These are phyloP conservation scores for Tuberolachnus salignus DNA, from an alignment of 2,888 invertebrate genomes.

Conservation along the genomic window DNA sequence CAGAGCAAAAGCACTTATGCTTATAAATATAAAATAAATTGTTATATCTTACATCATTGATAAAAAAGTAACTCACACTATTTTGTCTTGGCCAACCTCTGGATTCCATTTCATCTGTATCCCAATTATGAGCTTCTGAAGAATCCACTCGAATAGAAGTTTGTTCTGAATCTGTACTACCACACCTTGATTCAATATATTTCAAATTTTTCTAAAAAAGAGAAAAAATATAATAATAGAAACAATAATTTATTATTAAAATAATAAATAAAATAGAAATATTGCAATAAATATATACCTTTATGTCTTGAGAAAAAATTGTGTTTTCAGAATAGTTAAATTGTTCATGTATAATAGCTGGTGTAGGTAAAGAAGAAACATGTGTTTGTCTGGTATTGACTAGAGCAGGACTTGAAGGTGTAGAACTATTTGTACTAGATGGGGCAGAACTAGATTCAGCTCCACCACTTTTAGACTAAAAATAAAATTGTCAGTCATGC, in stretches of 20 bases:
- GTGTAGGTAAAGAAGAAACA: conserved; percentile 51
- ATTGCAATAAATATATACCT: conserved; percentile 16
- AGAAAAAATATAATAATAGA: conserved; percentile 58
- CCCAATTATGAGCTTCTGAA: conserved; percentile 79
- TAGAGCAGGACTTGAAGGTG: conserved; percentile 89
- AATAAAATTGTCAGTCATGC: conserved; percentile 3
- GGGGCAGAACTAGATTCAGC: conserved; percentile 91
- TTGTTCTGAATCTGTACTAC: conserved; percentile 83
- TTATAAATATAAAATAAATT: not conserved
- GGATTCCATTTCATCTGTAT: conserved; percentile 65
- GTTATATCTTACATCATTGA: not conserved
- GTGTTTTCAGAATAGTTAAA: conserved; percentile 55
- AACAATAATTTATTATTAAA: not conserved
- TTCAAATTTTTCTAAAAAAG: conserved; percentile 71
- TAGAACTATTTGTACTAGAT: conserved; percentile 92
- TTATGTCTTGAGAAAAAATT: conserved; percentile 42
- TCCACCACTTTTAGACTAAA: conserved; percentile 65
- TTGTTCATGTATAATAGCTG: conserved; percentile 48
- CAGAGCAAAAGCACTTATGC: no score
- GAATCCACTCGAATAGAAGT: conserved; percentile 80
- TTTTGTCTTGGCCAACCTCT: conserved; percentile 78
- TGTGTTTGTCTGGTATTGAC: conserved; percentile 48
- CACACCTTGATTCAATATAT: conserved; percentile 70
- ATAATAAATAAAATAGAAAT: not conserved
- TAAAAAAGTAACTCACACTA: conserved; percentile 68